Evolutionary conservation across 2,888 invertebrate genomes (phyloP).

Genomic region (Euproctis similis): DNA sequence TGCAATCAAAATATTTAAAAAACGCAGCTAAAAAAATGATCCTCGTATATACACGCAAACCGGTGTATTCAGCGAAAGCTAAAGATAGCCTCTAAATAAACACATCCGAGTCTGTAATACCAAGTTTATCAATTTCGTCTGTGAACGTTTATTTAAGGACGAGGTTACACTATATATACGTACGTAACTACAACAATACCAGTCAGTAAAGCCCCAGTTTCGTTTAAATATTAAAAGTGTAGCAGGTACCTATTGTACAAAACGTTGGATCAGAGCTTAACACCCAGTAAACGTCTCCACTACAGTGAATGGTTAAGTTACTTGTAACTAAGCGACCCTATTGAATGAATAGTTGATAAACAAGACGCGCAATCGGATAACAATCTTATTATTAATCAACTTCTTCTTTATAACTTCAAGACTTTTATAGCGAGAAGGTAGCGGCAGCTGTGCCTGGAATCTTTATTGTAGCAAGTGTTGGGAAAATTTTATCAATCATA

Average conservation of each 20-base stretch:
- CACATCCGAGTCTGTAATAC: slow-evolving; percentile 2
- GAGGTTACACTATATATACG: slow-evolving; percentile 8
- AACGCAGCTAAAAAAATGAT: too few relatives aligned
- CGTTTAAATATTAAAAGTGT: slow-evolving; percentile 10
- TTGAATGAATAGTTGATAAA: slow-evolving; percentile 4
- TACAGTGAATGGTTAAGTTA: slow-evolving; percentile 6
- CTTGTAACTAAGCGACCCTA: slow-evolving; percentile 5
- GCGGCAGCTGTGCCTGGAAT: too few relatives aligned
- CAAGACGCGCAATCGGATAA: too few relatives aligned
- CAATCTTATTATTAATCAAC: too few relatives aligned
- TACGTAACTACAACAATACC: too few relatives aligned
- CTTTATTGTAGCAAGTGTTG: too few relatives aligned
- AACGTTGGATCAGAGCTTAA: slow-evolving; percentile 7
- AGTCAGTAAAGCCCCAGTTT: slow-evolving; percentile 6
- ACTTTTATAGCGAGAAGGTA: too few relatives aligned
- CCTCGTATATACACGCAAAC: too few relatives aligned
- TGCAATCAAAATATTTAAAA: too few relatives aligned
- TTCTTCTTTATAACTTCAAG: too few relatives aligned
- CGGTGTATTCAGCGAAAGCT: background rate
- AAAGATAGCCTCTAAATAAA: slow-evolving; percentile 1
- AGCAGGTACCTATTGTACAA: slow-evolving; percentile 3
- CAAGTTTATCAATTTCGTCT: slow-evolving; percentile 12
- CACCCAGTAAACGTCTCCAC: slow-evolving; percentile 3
- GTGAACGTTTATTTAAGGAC: slow-evolving; percentile 6
- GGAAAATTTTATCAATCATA: too few relatives aligned